Evolutionary conservation across 2,113 vertebrate species (phyloP), one percentile per base, ranked within the genome.

Genomic region (Callocephalon fimbriatum): DNA sequence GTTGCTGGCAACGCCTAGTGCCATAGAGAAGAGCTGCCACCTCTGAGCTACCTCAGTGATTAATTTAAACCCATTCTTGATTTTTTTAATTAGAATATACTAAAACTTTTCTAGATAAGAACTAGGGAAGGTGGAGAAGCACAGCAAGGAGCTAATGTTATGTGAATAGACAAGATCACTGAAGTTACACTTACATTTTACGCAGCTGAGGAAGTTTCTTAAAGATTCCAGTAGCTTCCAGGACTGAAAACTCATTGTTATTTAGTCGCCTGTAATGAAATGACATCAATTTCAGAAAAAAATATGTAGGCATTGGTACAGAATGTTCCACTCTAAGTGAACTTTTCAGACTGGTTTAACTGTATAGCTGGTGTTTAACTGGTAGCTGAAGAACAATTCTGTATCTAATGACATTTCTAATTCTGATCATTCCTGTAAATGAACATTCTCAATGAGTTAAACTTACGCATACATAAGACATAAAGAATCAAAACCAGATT

Each of bases 161-260:
- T 25, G 13, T 37, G 32, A 87, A 89, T 31, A 90, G 79, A 86
- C 23, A 61, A 68, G 40, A 38, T 44, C 54, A 53, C 17, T 59
- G 74, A 95, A 65, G 38, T 50, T 72, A 23, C 67, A 98, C 99
- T 99, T 97, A 99, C 99, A 99, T 99, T 98, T 99, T 99, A 85
- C 99, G 98, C 74, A 99, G 98, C 48, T 99, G 99, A 95, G 99
- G 99, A 93, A 99, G 98, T 97, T 99, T 99, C 98, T 99, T 99
- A 97, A 99, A 99, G 96, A 99, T 99, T 62, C 99, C 99, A 6
- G 99, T 99, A 44, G 99, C 99, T 98, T 99, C 99, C 74, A 99
- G 97, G 56, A 99, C 99, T 51, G 99, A 98, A 97, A 99, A 99
- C 94, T 99, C 99, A 47, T 99, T 99, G 98, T 99, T 99, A 98